Percentiles rank a stretch among this genome's conserved stretches.
These are phyloP conservation scores for Drosophila siamana DNA, from an alignment of 2,888 invertebrate species.

Conservation along the genomic window DNA sequence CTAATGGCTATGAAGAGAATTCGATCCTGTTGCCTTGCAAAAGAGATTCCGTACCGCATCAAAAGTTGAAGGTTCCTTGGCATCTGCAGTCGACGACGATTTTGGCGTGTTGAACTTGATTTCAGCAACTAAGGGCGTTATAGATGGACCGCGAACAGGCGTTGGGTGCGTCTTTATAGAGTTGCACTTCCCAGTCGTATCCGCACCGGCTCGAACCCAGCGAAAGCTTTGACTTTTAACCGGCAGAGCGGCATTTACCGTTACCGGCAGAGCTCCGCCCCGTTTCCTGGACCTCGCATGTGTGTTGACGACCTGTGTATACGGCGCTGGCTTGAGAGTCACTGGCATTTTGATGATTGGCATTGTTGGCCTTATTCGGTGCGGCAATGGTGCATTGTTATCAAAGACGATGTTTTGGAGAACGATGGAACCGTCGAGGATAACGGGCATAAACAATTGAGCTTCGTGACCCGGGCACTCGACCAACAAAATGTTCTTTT, in stretches of 20 bases:
- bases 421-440: slow-evolving; percentile 32
- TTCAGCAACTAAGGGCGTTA: not conserved
- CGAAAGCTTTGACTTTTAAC: not conserved
- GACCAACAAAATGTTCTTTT: slow-evolving; percentile 44
- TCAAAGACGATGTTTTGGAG: slow-evolving; percentile 46
- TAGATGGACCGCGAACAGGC: slow-evolving; percentile 5
- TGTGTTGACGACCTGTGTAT: not conserved
- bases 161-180: not conserved
- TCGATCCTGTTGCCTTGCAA: not conserved
- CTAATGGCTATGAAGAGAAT: not conserved
- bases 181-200: not conserved
- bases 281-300: not conserved
- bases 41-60: slow-evolving; percentile 28
- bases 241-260: not conserved
- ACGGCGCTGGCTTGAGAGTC: not conserved
- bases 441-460: slow-evolving; percentile 49
- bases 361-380: not conserved
- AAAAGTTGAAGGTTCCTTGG: slow-evolving; percentile 6
- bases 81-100: not conserved
- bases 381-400: slow-evolving; percentile 4
- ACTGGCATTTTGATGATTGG: not conserved
- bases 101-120: not conserved
- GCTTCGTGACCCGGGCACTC: slow-evolving; percentile 46
- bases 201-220: slow-evolving; percentile 18
- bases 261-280: not conserved